phyloP scores from a whole-genome alignment of 2,888 invertebrate genomes.

The Heliconius aoede region DNA sequence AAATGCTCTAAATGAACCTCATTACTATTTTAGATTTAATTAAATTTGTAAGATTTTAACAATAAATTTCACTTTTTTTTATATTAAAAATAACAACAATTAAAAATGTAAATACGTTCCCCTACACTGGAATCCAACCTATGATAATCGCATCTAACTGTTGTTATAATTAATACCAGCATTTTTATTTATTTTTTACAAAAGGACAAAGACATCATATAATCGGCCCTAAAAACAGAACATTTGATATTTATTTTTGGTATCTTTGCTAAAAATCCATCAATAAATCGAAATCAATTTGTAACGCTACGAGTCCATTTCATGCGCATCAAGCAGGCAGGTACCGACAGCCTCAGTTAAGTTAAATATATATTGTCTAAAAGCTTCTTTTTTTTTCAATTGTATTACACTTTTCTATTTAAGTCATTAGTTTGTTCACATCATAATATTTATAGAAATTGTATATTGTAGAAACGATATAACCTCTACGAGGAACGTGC shows the following conservation, averaged over 20 bases:
- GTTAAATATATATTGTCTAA: neutral
- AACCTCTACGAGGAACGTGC: no score
- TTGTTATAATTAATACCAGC: neutral
- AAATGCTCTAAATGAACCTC: neutral
- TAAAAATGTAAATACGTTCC: no score
- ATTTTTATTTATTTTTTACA: neutral
- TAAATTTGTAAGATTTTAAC: no score
- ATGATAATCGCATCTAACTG: neutral
- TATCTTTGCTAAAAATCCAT: conserved; percentile 16
- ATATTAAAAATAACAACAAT: no score
- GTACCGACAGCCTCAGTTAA: conserved; percentile 48
- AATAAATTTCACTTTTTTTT: no score
- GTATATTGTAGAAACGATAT: no score
- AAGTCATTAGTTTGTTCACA: neutral
- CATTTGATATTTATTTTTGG: neutral
- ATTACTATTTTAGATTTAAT: neutral
- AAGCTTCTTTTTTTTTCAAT: neutral
- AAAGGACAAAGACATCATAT: neutral
- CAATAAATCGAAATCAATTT: conserved; percentile 22
- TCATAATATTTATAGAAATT: neutral
- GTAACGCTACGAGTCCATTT: conserved; percentile 16
- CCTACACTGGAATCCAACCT: neutral
- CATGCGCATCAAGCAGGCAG: conserved; percentile 18
- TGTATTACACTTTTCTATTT: neutral
- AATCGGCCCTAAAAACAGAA: conserved; percentile 9